These are phyloP conservation scores for Ptyas mucosa DNA, from an alignment of 2,113 vertebrate genomes.

Conservation along the genomic window DNA sequence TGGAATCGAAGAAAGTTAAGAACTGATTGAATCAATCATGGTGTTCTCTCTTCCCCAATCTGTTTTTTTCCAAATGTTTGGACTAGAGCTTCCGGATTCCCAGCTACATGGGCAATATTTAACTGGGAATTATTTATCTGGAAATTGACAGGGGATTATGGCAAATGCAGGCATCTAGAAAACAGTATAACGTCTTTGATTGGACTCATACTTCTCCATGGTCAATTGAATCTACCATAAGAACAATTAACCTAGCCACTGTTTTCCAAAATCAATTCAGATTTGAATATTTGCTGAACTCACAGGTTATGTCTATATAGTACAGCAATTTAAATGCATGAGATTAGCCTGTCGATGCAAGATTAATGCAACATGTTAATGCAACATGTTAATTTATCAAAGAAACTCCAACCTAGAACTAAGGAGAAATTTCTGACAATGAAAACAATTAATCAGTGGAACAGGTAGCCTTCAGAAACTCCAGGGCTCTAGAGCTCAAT, in stretches of 20 bases:
- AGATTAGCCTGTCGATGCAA: not conserved
- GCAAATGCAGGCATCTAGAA: not conserved
- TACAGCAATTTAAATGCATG: not conserved
- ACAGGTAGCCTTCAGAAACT: no score
- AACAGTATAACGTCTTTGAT: not conserved
- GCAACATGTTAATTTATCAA: not conserved
- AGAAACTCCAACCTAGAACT: no score
- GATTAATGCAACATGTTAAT: not conserved
- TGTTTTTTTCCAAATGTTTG: not conserved
- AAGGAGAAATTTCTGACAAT: no score
- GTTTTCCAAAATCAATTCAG: not conserved
- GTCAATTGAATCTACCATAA: not conserved
- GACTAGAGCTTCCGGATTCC: not conserved
- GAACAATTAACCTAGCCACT: not conserved
- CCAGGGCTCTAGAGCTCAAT: no score
- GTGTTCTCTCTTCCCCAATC: not conserved
- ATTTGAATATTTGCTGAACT: not conserved
- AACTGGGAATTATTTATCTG: not conserved
- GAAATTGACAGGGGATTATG: not conserved
- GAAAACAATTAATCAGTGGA: no score
- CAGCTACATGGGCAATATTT: not conserved
- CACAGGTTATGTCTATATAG: not conserved
- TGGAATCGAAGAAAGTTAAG: not conserved
- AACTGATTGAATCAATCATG: not conserved
- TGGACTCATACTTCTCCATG: not conserved